Base-by-base conservation (phyloP, 2,797 vertebrate genomes). In the Halcyon smyrnensis region DNA sequence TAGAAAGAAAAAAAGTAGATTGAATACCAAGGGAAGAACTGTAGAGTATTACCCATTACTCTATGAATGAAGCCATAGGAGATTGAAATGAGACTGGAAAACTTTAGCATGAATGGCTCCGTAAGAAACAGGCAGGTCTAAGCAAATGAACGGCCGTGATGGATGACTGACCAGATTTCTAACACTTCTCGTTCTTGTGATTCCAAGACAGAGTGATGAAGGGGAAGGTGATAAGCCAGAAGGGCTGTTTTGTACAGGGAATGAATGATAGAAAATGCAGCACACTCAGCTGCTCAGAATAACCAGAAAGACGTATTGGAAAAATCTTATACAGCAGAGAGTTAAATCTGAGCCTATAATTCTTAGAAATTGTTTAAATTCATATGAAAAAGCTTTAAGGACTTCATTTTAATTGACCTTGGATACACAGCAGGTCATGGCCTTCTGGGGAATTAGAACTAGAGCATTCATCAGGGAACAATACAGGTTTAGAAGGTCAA, bases 361-460 rank as follows among this genome's bases (percentile, higher is more conserved):
- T 93, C 81, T 83, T 91, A 83, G 74, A 90, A 92, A 95, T 92
- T 79, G 45, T 80, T 93, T 74, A 28, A 94, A 90, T 95, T 95
- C 48, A 87, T 95, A 93, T 78, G 90, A 90, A 89, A 95, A 96
- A 93, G 83, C 84, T 94, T 95, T 79, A 95, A 93, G 78, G 53
- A 80, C 90, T 96, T 95, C 36, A 89, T 97, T 95, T 96, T 90
- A 93, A 93, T 94, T 97, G 96, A 96, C 95, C 90, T 84, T 93
- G 92, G 70, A 68, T 83, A 83, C 37, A 56, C 46, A 96, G 59
- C 87, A 94, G 95, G 93, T 95, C 90, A 15, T 77, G 86, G 68
- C 93, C 94, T 96, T 94, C 63, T 77, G 60, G 65, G 60, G 93
- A 95, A 93, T 95, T 95, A 89, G 88, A 95, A 90, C 56, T 64